These are phyloP conservation scores for Chrysolina oricalcia DNA, from an alignment of 2,888 invertebrate species.

Conservation along the genomic window DNA sequence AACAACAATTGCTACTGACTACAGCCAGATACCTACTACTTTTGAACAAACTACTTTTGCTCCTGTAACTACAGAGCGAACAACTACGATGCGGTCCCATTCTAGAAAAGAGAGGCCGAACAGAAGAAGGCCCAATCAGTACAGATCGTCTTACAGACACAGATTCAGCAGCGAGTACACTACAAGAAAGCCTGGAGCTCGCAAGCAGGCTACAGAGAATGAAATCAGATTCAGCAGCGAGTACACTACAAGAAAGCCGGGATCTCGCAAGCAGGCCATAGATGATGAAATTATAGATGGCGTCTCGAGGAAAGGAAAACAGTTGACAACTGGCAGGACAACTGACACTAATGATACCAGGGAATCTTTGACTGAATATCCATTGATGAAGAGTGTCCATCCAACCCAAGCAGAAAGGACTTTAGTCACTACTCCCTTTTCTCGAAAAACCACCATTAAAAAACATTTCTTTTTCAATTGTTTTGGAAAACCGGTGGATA, in stretches of 20 bases:
- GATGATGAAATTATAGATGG: conserved; percentile 46
- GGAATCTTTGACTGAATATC: conserved; percentile 62
- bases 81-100: conserved; percentile 24
- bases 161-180: conserved; percentile 59
- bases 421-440: conserved; percentile 66
- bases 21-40: conserved; percentile 22
- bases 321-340: conserved; percentile 31
- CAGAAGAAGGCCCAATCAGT: conserved; percentile 27
- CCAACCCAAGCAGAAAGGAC: conserved; percentile 66
- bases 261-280: conserved; percentile 39
- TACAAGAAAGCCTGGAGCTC: conserved; percentile 40
- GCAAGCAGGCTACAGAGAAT: conserved; percentile 43
- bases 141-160: conserved; percentile 54
- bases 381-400: conserved; percentile 67
- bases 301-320: conserved; percentile 32
- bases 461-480: conserved; percentile 73
- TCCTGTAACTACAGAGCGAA: conserved; percentile 24
- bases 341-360: conserved; percentile 3
- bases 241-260: conserved; percentile 42
- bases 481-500: conserved; percentile 73
- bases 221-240: conserved; percentile 62
- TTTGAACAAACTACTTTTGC: conserved; percentile 4
- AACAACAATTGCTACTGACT: background rate
- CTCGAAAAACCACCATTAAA: conserved; percentile 51
- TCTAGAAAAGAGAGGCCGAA: conserved; percentile 32